Conservation (phyloP, 2,797 vertebrate species). For the Peromyscus melanophrys region DNA sequence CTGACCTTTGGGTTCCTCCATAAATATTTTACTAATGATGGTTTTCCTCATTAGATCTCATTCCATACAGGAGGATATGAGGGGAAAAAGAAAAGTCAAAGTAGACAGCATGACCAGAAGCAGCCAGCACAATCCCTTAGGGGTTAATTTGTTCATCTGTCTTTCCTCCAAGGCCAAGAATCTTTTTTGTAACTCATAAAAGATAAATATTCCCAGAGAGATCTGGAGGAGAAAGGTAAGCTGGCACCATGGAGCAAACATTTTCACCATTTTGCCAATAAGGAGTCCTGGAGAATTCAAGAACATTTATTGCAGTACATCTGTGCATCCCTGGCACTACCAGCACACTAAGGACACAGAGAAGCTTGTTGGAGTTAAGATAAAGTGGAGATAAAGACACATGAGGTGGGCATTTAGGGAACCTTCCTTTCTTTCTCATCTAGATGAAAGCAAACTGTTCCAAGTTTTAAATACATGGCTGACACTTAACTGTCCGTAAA, state of each 20-base stretch:
- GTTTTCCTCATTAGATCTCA: slow-evolving; percentile 39
- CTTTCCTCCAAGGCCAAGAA: slow-evolving; percentile 83
- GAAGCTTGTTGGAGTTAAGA: neutral
- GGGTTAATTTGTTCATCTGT: slow-evolving; percentile 81
- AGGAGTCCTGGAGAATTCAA: slow-evolving; percentile 28
- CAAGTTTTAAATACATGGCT: neutral
- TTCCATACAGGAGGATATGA: neutral
- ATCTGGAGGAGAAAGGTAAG: slow-evolving; percentile 68
- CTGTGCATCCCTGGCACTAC: neutral
- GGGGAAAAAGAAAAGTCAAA: neutral
- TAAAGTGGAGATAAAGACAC: neutral
- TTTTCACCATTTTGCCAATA: slow-evolving; percentile 43
- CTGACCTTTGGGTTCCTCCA: slow-evolving; percentile 8
- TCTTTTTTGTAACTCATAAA: slow-evolving; percentile 84
- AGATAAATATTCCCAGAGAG: slow-evolving; percentile 92
- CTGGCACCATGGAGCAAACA: slow-evolving; percentile 36
- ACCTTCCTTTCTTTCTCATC: neutral
- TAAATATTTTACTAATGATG: slow-evolving; percentile 60
- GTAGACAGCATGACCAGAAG: slow-evolving; percentile 61
- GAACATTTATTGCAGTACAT: neutral
- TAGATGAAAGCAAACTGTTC: neutral
- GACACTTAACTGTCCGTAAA: neutral
- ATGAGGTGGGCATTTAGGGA: neutral
- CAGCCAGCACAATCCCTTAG: slow-evolving; percentile 71
- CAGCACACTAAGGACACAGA: neutral